Evolutionary conservation across 2,888 invertebrate species (phyloP).

Genomic region (Scaptomyza tumidula): DNA sequence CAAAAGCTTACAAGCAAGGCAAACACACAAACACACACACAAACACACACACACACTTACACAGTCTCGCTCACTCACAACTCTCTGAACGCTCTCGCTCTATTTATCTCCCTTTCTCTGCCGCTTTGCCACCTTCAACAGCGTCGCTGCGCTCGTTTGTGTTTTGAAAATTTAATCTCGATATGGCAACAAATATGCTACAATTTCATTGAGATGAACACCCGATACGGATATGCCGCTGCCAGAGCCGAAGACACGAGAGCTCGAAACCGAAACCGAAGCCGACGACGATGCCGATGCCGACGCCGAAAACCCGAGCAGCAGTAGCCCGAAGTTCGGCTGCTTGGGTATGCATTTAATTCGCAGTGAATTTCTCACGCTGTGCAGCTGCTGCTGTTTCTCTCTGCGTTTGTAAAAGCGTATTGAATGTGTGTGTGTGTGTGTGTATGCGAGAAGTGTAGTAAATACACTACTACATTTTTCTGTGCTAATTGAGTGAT

Average conservation of each 20-base stretch:
- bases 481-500: conserved; percentile 83
- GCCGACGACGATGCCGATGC: conserved; percentile 18
- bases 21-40: conserved; percentile 33
- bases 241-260: conserved; percentile 57
- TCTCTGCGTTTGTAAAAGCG: conserved; percentile 21
- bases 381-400: conserved; percentile 62
- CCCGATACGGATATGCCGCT: conserved; percentile 70
- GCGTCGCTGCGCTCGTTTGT: conserved; percentile 76
- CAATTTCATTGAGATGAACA: conserved; percentile 83
- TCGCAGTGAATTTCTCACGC: conserved; percentile 68
- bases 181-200: conserved; percentile 83
- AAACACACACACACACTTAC: conserved; percentile 29
- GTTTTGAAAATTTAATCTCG: conserved; percentile 82
- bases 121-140: conserved; percentile 43
- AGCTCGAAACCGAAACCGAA: conserved; percentile 23
- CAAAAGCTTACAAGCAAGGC: conserved; percentile 73
- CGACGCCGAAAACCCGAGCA: conserved; percentile 33
- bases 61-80: conserved; percentile 10
- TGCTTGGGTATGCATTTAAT: conserved; percentile 70
- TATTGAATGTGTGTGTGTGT: conserved; percentile 20
- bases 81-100: conserved; percentile 13
- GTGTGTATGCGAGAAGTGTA: conserved; percentile 68
- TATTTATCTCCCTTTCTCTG: conserved; percentile 23
- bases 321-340: conserved; percentile 36
- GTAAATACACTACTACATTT: conserved; percentile 82